Evolutionary conservation across 2,113 vertebrate species (phyloP).

Genomic region (Athene noctua): DNA sequence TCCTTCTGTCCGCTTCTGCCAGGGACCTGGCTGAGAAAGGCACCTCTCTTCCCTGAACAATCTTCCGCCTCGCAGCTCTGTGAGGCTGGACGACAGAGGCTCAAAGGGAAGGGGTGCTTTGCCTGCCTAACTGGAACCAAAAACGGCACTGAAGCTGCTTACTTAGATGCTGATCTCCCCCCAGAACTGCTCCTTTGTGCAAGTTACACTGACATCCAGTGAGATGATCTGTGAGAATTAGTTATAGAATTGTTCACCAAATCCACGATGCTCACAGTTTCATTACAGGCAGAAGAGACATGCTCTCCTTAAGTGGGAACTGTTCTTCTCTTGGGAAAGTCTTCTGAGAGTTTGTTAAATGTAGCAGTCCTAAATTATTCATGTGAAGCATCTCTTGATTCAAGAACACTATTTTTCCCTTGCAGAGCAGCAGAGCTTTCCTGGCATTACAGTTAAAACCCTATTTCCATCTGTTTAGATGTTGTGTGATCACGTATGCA

Average conservation of each 20-base stretch:
- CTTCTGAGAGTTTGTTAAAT: neutral
- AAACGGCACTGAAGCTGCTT: neutral
- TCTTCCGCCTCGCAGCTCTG: neutral
- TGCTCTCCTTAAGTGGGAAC: neutral
- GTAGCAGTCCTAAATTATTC: neutral
- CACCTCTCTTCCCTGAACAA: no score
- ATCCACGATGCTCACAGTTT: neutral
- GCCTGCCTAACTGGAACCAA: neutral
- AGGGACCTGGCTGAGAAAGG: neutral
- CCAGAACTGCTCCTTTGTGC: neutral
- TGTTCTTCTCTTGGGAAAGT: neutral
- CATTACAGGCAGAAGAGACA: neutral
- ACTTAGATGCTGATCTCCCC: neutral
- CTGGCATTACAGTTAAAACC: neutral
- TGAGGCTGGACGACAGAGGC: neutral
- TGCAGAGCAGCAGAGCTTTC: neutral
- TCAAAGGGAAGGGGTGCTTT: neutral
- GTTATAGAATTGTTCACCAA: neutral
- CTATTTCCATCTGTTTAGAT: neutral
- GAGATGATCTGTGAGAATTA: neutral
- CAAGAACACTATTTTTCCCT: neutral
- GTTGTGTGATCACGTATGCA: neutral
- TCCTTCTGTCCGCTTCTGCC: no score
- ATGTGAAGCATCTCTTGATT: neutral
- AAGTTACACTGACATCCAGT: accelerated